Percentiles rank a stretch among this genome's conserved stretches.
Evolutionary conservation across 2,888 invertebrate species (phyloP).

Genomic region (Gisinianus flammeolus): DNA sequence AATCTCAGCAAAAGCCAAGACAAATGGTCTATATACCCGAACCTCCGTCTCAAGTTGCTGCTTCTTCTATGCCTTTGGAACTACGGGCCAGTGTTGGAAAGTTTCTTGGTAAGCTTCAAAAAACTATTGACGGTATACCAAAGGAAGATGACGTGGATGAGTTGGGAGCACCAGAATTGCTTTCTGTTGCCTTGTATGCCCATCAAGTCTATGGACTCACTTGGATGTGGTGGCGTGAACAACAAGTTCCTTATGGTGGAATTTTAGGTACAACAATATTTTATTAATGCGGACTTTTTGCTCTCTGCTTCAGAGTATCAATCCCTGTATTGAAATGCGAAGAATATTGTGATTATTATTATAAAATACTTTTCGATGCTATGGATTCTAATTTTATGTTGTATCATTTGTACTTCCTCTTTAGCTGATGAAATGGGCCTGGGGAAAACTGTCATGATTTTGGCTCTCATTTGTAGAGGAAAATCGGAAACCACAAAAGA

Average conservation of each 20-base stretch:
- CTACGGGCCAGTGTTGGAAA: constrained; percentile 41
- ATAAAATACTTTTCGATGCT: no score
- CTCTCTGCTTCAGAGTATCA: no score
- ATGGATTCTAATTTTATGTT: not conserved
- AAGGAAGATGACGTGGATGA: constrained; percentile 65
- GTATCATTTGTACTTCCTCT: not conserved
- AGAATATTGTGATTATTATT: no score
- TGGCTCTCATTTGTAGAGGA: constrained; percentile 70
- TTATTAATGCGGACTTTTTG: no score
- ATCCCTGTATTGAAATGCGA: no score
- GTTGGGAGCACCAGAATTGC: constrained; percentile 65
- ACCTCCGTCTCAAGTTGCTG: not conserved
- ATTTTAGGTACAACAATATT: constrained; percentile 71
- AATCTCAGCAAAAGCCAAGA: not conserved
- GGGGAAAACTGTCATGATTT: constrained; percentile 84
- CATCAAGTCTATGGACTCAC: constrained; percentile 86
- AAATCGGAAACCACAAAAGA: constrained; percentile 61
- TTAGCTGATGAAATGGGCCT: constrained; percentile 80
- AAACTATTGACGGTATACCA: constrained; percentile 42
- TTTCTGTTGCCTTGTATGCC: constrained; percentile 74
- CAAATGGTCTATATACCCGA: constrained; percentile 18
- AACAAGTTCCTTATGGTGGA: constrained; percentile 81
- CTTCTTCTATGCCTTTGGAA: constrained; percentile 3
- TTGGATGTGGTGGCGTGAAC: constrained; percentile 90
- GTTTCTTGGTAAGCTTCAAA: constrained; percentile 34